Evolutionary conservation across 1,140 invertebrate species (phyloP), one percentile per base, ranked within the genome.

Genomic region (Zeugodacus cucurbitae): DNA sequence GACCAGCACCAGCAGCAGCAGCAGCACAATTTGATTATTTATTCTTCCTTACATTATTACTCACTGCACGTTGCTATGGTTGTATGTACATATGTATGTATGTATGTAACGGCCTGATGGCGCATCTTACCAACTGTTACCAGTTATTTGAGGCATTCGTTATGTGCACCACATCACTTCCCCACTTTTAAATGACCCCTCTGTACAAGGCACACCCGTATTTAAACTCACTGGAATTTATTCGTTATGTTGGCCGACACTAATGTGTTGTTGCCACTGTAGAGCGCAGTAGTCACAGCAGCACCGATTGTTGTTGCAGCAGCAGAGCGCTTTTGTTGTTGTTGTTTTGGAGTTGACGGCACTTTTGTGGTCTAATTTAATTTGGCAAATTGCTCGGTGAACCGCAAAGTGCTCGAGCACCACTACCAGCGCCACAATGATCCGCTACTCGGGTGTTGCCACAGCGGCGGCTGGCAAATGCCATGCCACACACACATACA

Each of bases 301-400:
- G 67, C 20, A 14, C 10, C 17, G n/a, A 26, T 62, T 62, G 58
- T 62, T 62, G 58, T 62, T 62, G 34, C 14, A 37, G 67, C 14
- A 37, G 67, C 48, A 17, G 14, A 54, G 14, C 14, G 48, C 11
- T 54, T 20, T n/a, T 20, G 6, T 37, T 74, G n/a, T 70, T 87
- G 62, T 70, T 32, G 34, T n/a, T 20, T 37, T 70, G 87, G 5
- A 89, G 90, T 91, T 90, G 90, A 91, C 91, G 91, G 88, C 92
- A 90, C 90, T 89, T 92, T 91, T 92, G 91, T 90, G 91, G 91
- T 91, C 90, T 91, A 90, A 91, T 92, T 92, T 91, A 89, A 90
- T 91, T 91, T 91, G 86, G 86, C 88, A 89, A 89, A 90, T 88
- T 87, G 89, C 87, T 90, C 57, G 88, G 34, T 86, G 58, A 59